These are phyloP conservation scores for Antheraea yamamai DNA, from an alignment of 2,888 invertebrate species.

Conservation along the genomic window DNA sequence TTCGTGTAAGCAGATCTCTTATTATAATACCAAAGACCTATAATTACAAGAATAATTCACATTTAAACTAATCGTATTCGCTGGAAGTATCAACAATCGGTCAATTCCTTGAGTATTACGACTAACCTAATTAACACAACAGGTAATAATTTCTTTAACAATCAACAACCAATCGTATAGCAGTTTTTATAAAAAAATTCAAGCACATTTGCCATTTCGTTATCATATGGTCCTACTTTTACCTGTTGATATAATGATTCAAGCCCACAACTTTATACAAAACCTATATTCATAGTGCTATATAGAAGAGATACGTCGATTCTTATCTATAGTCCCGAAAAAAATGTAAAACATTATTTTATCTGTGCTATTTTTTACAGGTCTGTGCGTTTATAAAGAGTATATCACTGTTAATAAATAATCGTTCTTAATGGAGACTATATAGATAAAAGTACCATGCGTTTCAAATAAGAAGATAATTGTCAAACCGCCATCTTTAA, in stretches of 20 bases:
- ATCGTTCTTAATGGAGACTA: neutral
- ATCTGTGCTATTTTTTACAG: neutral
- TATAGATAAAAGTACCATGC: neutral
- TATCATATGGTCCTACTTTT: slow-evolving; percentile 77
- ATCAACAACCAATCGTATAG: slow-evolving; percentile 26
- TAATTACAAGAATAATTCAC: slow-evolving; percentile 47
- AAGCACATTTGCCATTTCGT: slow-evolving; percentile 55
- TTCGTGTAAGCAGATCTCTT: neutral
- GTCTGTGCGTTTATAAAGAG: neutral
- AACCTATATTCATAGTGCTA: slow-evolving; percentile 13
- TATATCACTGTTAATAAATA: neutral
- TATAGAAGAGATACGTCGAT: neutral
- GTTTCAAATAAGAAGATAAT: too few relatives aligned
- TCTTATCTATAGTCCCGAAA: neutral
- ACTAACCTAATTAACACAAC: slow-evolving; percentile 63
- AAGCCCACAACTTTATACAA: slow-evolving; percentile 42
- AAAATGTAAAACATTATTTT: neutral
- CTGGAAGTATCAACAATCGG: slow-evolving; percentile 76
- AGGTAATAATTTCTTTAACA: slow-evolving; percentile 56
- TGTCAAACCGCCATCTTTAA: too few relatives aligned
- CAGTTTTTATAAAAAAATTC: slow-evolving; percentile 27
- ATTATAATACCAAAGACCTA: slow-evolving; percentile 29
- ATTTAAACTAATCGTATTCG: slow-evolving; percentile 52
- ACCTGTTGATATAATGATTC: slow-evolving; percentile 75
- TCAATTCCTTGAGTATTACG: slow-evolving; percentile 80